Evolutionary conservation across 2,797 vertebrate species (phyloP), one percentile per base, ranked within the genome.

Genomic region (Epinephelus coioides): DNA sequence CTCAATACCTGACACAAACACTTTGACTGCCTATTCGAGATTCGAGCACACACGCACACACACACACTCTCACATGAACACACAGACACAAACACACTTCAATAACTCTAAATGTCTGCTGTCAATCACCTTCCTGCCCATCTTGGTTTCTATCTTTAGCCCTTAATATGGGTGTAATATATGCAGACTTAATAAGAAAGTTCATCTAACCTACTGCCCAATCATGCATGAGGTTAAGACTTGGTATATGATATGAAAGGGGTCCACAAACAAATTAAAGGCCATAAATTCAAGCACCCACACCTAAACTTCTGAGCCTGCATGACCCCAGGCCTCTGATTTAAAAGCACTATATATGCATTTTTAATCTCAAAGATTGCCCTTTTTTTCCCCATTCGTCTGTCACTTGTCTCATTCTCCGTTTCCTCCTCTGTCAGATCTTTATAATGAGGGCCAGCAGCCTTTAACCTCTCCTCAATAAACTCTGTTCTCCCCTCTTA

Each of bases 401-500:
- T 74, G 67, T 82, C 79, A 74, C 65, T 74, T 76, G 25, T 79
- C 61, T 70, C 69, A 54, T 67, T 78, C 67, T 81, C 75, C n/a
- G 13, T 77, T 74, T 77, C 77, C 73, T 75, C 51, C 25, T 63
- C 62, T 65, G 55, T 87, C 76, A 84, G 82, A 88, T 89, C 77
- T 84, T 87, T 30, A 90, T 91, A 90, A 93, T 91, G 84, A 89
- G 76, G 86, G 72, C 68, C 79, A 38, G 65, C 82, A 66, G 76
- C 87, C 90, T 92, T 90, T 93, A 86, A 93, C 92, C 92, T 67
- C 43, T 40, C 71, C 55, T 81, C 87, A 90, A 90, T 89, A 90
- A 88, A 90, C 83, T 84, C 57, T 8, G 2, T 40, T 88, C 73
- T 79, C 51, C 57, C 76, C 54, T 65, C 62, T 56, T 75, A 68